Evolutionary conservation across 2,113 vertebrate species (phyloP).

Genomic region (Zootoca vivipara): DNA sequence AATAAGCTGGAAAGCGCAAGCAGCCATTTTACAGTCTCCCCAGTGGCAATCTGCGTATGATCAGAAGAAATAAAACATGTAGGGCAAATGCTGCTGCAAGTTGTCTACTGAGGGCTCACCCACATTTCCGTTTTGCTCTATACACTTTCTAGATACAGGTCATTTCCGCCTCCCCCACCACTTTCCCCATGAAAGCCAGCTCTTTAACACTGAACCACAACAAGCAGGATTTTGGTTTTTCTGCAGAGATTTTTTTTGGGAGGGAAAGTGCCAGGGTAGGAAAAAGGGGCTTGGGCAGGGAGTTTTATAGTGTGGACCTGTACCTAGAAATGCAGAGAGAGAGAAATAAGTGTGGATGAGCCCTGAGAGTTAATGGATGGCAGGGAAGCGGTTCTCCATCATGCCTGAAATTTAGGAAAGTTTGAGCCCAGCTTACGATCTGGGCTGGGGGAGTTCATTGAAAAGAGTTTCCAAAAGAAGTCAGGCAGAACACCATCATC

Average conservation of each 20-base stretch:
- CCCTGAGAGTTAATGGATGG: background rate
- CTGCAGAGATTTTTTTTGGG: background rate
- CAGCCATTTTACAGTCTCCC: background rate
- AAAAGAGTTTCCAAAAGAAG: background rate
- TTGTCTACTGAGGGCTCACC: background rate
- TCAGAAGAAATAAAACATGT: background rate
- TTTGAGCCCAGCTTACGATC: background rate
- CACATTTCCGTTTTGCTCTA: too few species aligned
- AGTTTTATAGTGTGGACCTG: too few species aligned
- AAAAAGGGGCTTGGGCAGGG: background rate
- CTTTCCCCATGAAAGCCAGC: too few species aligned
- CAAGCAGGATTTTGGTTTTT: too few species aligned
- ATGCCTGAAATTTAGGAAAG: background rate
- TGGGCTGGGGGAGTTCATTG: background rate
- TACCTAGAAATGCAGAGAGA: too few species aligned
- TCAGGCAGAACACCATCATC: background rate
- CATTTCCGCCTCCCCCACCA: too few species aligned
- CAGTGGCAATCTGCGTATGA: background rate
- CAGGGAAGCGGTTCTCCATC: background rate
- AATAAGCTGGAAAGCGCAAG: background rate
- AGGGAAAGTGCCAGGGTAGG: background rate
- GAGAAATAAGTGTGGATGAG: too few species aligned
- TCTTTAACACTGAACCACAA: too few species aligned
- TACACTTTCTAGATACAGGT: too few species aligned
- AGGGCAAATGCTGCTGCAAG: background rate